A percentile compares a stretch with the other conserved stretches of the same genome.
phyloP scores from a whole-genome alignment of 2,797 vertebrate species.

The Acipenser oxyrinchus region DNA sequence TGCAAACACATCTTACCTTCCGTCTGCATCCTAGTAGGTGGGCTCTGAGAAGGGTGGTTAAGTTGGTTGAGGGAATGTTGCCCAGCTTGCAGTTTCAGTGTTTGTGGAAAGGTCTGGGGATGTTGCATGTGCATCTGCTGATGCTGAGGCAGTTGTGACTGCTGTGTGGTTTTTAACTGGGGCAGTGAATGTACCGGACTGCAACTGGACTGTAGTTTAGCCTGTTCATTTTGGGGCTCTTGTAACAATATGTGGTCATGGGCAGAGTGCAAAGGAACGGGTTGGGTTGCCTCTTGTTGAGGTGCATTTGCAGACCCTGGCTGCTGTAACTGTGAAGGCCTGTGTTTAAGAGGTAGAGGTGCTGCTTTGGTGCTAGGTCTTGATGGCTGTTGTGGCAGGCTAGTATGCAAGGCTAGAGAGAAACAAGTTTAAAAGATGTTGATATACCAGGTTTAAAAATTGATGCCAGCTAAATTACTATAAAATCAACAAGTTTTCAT shows the following conservation, averaged over 20 bases:
- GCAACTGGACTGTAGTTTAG: not conserved
- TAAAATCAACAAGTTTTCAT: no score
- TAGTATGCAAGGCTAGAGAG: conserved; percentile 31
- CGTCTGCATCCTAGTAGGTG: conserved; percentile 22
- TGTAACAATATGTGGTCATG: not conserved
- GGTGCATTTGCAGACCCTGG: not conserved
- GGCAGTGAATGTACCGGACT: not conserved
- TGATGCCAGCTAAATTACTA: no score
- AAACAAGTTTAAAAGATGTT: not conserved
- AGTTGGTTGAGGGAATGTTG: conserved; percentile 7
- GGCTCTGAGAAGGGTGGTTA: conserved; percentile 11
- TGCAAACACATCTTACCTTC: conserved; percentile 32
- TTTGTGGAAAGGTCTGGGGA: conserved; percentile 18
- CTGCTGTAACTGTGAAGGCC: conserved; percentile 19
- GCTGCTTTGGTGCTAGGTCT: conserved; percentile 34
- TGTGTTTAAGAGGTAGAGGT: conserved; percentile 30
- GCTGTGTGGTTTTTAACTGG: not conserved
- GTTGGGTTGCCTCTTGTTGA: not conserved
- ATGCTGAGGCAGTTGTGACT: conserved; percentile 7
- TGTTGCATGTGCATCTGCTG: conserved; percentile 2
- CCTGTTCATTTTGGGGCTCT: not conserved
- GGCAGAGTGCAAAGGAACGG: not conserved
- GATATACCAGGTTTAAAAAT: no score
- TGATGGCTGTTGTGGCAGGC: conserved; percentile 34
- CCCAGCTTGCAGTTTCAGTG: conserved; percentile 17